Evolutionary conservation across 37 sponge, comb jelly and placozoan genomes (phyloP).

Genomic region (Cliona cf. orientalis): DNA sequence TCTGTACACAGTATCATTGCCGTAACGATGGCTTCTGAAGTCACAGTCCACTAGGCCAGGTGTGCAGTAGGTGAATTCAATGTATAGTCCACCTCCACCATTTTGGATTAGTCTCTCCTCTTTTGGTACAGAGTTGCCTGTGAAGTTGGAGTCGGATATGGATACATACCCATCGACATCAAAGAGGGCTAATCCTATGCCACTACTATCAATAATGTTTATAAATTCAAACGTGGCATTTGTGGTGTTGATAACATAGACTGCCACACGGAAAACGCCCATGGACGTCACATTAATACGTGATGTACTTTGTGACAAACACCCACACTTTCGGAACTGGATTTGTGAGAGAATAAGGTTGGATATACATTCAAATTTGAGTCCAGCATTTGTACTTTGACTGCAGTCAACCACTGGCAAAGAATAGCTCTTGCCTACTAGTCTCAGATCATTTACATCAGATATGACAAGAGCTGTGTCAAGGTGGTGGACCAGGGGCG

Average conservation of each 20-base stretch:
- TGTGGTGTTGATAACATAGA: background rate
- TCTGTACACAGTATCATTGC: background rate
- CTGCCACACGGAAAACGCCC: background rate
- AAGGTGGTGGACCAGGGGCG: too few relatives aligned
- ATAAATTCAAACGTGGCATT: background rate
- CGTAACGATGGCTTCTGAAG: background rate
- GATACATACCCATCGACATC: constrained; percentile 14
- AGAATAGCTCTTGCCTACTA: too few relatives aligned
- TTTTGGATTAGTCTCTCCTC: background rate
- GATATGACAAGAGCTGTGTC: too few relatives aligned
- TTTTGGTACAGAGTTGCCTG: background rate
- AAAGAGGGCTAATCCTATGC: constrained; percentile 14
- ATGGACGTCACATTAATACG: background rate
- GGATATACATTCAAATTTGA: background rate
- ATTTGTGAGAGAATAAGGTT: background rate
- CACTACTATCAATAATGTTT: background rate
- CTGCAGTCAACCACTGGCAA: too few relatives aligned
- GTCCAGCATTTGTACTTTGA: too few relatives aligned
- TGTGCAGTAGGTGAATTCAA: constrained; percentile 17
- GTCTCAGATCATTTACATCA: too few relatives aligned
- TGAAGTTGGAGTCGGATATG: background rate
- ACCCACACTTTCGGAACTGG: background rate
- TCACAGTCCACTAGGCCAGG: constrained; percentile 15
- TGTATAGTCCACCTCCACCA: constrained; percentile 30
- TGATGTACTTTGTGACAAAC: background rate